Evolutionary conservation across 2,888 invertebrate species (phyloP).

Genomic region (Cabera pusaria): DNA sequence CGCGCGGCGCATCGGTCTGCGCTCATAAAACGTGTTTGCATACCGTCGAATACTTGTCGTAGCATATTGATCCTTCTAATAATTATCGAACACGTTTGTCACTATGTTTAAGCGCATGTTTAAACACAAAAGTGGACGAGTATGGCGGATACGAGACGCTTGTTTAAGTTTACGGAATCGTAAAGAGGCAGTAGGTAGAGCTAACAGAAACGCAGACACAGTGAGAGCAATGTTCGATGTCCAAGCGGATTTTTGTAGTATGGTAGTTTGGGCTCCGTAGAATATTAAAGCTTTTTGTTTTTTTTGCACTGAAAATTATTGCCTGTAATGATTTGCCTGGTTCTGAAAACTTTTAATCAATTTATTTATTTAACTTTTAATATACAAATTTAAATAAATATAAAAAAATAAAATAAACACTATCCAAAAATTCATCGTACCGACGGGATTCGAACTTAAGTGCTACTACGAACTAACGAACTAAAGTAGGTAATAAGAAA

Average conservation of each 20-base stretch:
- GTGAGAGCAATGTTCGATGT: conserved; percentile 52
- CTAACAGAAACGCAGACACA: conserved; percentile 68
- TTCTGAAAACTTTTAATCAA: no score
- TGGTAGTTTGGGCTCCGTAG: no score
- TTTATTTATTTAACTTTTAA: no score
- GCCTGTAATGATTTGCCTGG: no score
- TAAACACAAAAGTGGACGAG: conserved; percentile 74
- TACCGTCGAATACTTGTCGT: conserved; percentile 76
- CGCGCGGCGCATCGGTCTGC: conserved; percentile 55
- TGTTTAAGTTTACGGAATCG: conserved; percentile 75
- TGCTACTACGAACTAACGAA: no score
- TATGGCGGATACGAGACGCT: conserved; percentile 63
- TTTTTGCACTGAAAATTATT: no score
- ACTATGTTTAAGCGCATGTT: conserved; percentile 72
- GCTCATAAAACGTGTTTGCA: conserved; percentile 75
- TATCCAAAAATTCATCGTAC: no score
- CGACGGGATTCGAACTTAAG: no score
- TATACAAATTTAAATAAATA: no score
- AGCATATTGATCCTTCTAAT: conserved; percentile 82
- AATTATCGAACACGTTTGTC: conserved; percentile 83
- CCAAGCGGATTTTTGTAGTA: conserved; percentile 31
- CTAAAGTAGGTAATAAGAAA: no score
- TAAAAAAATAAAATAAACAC: no score
- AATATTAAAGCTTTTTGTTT: no score
- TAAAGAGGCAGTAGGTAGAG: conserved; percentile 77